Conservation (phyloP, 2,888 invertebrate species). For the Orthonychiurus folsomi region DNA sequence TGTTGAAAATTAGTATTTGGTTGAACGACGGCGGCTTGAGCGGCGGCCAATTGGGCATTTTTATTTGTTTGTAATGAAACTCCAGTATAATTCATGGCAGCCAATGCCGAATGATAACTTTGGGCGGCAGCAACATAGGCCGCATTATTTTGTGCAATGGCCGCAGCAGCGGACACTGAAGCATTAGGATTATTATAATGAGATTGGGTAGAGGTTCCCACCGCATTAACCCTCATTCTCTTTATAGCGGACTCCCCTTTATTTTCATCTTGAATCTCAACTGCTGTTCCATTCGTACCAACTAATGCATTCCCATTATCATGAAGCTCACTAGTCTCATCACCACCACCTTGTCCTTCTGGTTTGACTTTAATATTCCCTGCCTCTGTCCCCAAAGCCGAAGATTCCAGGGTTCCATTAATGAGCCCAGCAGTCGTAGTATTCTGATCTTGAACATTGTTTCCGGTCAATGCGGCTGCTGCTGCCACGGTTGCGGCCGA, state of each 20-base stretch:
- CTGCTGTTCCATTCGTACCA: constrained; percentile 29
- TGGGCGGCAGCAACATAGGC: constrained; percentile 40
- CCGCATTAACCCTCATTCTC: constrained; percentile 33
- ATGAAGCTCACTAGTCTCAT: constrained; percentile 16
- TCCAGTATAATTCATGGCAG: constrained; percentile 60
- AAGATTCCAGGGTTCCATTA: constrained; percentile 38
- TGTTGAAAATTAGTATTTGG: constrained; percentile 12
- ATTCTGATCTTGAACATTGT: constrained; percentile 9
- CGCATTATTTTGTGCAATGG: constrained; percentile 37
- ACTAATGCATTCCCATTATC: constrained; percentile 13
- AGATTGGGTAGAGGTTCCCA: constrained; percentile 12
- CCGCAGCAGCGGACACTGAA: constrained; percentile 1
- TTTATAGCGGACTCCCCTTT: constrained; percentile 36
- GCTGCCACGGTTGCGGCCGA: no score
- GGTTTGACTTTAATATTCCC: constrained; percentile 18
- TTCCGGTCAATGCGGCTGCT: constrained; percentile 15
- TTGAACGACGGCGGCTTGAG: constrained; percentile 11
- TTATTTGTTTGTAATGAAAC: constrained; percentile 53
- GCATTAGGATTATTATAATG: constrained; percentile 6
- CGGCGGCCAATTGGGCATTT: constrained; percentile 26
- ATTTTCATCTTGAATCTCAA: constrained; percentile 31
- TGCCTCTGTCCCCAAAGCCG: constrained; percentile 26
- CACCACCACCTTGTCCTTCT: constrained; percentile 9
- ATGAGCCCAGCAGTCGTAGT: constrained; percentile 19
- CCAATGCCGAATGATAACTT: constrained; percentile 48